Percentiles rank a stretch among this genome's conserved stretches.
phyloP scores from a whole-genome alignment of 2,888 invertebrate species.

The Portevinia maculata region DNA sequence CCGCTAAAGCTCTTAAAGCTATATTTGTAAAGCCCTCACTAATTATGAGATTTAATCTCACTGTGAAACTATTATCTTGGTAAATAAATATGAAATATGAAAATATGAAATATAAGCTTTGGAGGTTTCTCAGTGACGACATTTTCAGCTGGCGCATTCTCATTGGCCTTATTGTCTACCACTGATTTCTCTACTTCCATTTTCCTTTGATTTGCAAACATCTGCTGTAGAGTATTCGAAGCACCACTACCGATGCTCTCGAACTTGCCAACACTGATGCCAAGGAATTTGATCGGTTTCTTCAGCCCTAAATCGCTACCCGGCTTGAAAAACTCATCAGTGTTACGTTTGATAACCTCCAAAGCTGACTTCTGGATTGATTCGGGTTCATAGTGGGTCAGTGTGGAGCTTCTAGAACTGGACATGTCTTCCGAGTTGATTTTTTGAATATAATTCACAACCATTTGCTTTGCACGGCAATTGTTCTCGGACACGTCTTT shows the following conservation, averaged over 20 bases:
- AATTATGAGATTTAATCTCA: too few species aligned
- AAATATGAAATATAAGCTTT: too few species aligned
- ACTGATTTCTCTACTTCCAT: slow-evolving; percentile 12
- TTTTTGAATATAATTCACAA: slow-evolving; percentile 87
- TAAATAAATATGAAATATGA: too few species aligned
- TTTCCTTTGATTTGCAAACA: slow-evolving; percentile 83
- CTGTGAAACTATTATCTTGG: too few species aligned
- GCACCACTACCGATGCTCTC: slow-evolving; percentile 84
- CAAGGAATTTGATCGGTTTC: slow-evolving; percentile 87
- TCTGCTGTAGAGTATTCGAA: slow-evolving; percentile 85
- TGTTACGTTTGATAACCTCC: slow-evolving; percentile 87
- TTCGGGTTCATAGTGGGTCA: slow-evolving; percentile 87
- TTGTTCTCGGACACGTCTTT: slow-evolving; percentile 92
- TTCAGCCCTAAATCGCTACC: slow-evolving; percentile 79
- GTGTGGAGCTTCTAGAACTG: slow-evolving; percentile 86
- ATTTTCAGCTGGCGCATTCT: background rate
- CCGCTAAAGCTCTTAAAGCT: too few species aligned
- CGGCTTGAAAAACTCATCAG: slow-evolving; percentile 79
- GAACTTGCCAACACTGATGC: slow-evolving; percentile 92
- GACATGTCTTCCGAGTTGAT: slow-evolving; percentile 84
- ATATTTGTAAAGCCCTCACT: too few species aligned
- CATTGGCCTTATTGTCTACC: slow-evolving; percentile 1
- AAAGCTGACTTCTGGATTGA: slow-evolving; percentile 87
- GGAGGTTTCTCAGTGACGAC: background rate
- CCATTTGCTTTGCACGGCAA: slow-evolving; percentile 89